Evolutionary conservation across 2,113 vertebrate species (phyloP).

Genomic region (Nasalis larvatus): DNA sequence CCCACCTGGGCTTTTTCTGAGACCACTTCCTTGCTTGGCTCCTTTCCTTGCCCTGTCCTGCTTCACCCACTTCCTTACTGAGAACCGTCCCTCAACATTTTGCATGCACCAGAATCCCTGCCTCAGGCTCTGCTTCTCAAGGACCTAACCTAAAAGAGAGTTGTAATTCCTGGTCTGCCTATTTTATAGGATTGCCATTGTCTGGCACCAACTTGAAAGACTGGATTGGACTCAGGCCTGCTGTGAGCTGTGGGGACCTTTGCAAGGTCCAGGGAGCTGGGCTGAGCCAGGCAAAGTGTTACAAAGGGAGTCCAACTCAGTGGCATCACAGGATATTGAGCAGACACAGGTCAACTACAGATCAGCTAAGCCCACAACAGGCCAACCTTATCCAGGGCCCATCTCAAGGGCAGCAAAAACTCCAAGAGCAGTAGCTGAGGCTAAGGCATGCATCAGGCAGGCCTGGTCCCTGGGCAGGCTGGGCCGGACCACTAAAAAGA

Average conservation of each 20-base stretch:
- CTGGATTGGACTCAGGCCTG: not conserved
- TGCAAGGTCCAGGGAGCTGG: not conserved
- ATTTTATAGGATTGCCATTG: not conserved
- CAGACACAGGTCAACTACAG: not conserved
- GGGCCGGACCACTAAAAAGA: not conserved
- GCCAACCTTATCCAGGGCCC: not conserved
- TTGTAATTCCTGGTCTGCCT: not conserved
- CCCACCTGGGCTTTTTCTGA: not conserved
- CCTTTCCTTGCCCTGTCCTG: not conserved
- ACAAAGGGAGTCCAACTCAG: not conserved
- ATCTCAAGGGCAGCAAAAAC: not conserved
- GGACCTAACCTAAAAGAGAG: not conserved
- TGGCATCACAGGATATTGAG: not conserved
- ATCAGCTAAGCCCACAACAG: not conserved
- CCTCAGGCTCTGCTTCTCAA: not conserved
- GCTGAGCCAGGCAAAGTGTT: not conserved
- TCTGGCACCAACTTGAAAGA: not conserved
- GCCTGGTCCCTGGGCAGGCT: not conserved
- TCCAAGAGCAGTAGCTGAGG: not conserved
- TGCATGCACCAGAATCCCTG: not conserved
- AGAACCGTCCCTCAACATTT: not conserved
- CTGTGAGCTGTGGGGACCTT: not conserved
- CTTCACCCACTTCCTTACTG: not conserved
- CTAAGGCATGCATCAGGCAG: not conserved
- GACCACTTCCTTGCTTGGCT: not conserved